These are phyloP conservation scores for Oncorhynchus gorbuscha DNA, from an alignment of 2,113 vertebrate genomes.

Conservation along the genomic window DNA sequence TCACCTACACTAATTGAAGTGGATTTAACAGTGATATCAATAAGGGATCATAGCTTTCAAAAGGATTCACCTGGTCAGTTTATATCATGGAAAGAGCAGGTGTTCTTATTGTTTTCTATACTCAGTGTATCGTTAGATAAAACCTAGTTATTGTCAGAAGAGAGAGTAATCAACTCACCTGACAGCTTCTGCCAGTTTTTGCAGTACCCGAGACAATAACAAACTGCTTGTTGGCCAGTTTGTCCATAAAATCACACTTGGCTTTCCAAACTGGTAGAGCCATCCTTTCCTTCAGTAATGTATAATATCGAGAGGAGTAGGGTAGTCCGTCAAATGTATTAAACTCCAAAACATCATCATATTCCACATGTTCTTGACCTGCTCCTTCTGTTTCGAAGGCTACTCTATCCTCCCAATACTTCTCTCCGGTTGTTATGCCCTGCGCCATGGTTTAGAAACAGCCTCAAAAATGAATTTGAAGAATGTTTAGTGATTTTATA, in stretches of 20 bases:
- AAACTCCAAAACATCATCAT: slow-evolving; percentile 77
- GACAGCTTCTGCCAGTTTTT: slow-evolving; percentile 86
- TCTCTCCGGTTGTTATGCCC: slow-evolving; percentile 41
- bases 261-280: slow-evolving; percentile 82
- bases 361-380: slow-evolving; percentile 52
- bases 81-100: background rate
- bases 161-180: slow-evolving; percentile 74
- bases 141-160: background rate
- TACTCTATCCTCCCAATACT: slow-evolving; percentile 36
- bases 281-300: slow-evolving; percentile 82
- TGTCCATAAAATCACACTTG: slow-evolving; percentile 81
- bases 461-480: background rate
- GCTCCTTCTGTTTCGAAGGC: slow-evolving; percentile 38
- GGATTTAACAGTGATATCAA: no score
- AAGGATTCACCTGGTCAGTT: no score
- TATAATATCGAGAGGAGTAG: slow-evolving; percentile 87
- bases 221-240: slow-evolving; percentile 76
- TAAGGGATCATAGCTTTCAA: no score
- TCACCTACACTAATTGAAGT: no score
- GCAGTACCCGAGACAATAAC: slow-evolving; percentile 80
- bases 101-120: no score
- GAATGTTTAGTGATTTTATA: background rate
- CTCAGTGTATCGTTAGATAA: no score
- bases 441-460: slow-evolving; percentile 37
- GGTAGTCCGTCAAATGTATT: slow-evolving; percentile 91